Base-by-base conservation (phyloP, 2,797 vertebrate species). In the Melanotaenia maccullochi region DNA sequence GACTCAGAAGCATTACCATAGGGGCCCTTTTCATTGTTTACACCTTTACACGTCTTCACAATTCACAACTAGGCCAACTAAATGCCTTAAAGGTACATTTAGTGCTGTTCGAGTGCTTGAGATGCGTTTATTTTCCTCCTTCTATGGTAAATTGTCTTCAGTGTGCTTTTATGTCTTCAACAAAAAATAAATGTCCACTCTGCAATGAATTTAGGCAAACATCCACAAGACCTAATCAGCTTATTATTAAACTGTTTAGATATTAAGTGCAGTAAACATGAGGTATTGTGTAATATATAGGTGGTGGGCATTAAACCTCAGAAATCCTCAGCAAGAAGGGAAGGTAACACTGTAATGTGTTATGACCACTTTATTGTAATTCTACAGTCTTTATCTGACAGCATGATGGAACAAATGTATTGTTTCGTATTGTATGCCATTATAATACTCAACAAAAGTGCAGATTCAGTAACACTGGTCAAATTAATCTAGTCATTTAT, bases 201-300 rank as follows among this genome's bases (percentile, higher is more conserved):
- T 60, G 66, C 65, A 59, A 68, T 60, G 60, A 42, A 59, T 67
- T 71, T 64, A 88, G 83, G 87, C 83, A 54, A 66, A 35, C 47
- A 5, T 85, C 79, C 85, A 90, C 30, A 38, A 80, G 60, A 69
- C 54, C 25, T 78, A 81, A 87, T 89, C 81, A 83, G 44, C 60
- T 85, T 81, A 73, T 85, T 80, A 81, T 82, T 68, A 89, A 81
- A 77, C 61, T 58, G n/a, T 73, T 71, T 65, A 76, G 81, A 83
- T 69, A 79, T 56, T 76, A 65, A 68, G 70, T 33, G 60, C 30
- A 47, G n/a, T 69, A 82, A 73, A 71, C 73, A 78, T 54, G 68
- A 63, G 63, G 73, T 75, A 54, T 16, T 25, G 40, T 35, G 16
- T 68, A 65, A 76, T 67, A 49, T 60, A 80, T 44, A 69, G 71